phyloP scores from a whole-genome alignment of 2,888 invertebrate genomes.

The Noctua comes region DNA sequence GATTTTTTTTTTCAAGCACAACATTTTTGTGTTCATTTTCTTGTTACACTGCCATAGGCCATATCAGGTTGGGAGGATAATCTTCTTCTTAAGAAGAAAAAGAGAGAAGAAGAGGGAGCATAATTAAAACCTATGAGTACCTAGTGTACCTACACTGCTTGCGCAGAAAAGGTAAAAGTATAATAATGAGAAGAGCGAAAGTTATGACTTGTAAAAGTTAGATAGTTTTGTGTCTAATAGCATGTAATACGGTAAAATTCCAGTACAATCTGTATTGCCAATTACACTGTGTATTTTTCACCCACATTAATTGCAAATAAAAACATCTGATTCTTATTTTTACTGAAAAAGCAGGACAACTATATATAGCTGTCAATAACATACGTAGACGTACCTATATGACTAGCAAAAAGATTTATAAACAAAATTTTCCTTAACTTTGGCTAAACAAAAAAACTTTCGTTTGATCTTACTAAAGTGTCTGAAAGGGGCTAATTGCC shows the following conservation, averaged over 20 bases:
- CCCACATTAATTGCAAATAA: neutral
- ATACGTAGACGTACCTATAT: neutral
- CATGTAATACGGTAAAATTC: neutral
- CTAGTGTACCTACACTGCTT: neutral
- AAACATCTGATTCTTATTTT: neutral
- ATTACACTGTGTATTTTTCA: neutral
- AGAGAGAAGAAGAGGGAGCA: no score
- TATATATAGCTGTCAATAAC: neutral
- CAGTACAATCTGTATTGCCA: neutral
- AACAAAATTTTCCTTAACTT: neutral
- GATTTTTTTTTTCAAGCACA: neutral
- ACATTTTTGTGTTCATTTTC: neutral
- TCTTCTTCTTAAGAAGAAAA: no score
- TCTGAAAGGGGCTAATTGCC: slow-evolving; percentile 42
- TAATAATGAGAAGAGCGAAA: neutral
- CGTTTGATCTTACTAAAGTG: slow-evolving; percentile 29
- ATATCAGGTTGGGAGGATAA: no score
- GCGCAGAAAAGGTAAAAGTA: neutral
- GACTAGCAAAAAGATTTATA: neutral
- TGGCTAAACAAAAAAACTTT: neutral
- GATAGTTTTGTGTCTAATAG: neutral
- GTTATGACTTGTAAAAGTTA: neutral
- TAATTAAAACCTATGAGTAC: neutral
- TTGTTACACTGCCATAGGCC: neutral
- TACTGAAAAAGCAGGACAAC: neutral